These are phyloP conservation scores for Drosophila robusta DNA, from an alignment of 2,888 invertebrate genomes.

Conservation along the genomic window DNA sequence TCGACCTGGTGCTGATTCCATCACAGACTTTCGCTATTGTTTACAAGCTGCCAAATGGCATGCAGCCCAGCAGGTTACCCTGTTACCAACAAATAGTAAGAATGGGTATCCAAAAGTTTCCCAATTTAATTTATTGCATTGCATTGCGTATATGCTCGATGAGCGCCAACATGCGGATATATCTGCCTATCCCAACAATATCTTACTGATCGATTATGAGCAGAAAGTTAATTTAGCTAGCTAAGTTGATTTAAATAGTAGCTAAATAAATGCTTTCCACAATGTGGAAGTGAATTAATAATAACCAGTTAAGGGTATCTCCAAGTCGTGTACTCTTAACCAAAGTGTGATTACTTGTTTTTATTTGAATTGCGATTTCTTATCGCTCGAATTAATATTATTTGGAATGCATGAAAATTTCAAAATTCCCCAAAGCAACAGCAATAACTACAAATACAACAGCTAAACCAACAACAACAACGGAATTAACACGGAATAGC, in stretches of 20 bases:
- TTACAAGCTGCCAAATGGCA: slow-evolving; percentile 38
- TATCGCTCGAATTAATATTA: slow-evolving; percentile 36
- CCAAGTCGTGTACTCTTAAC: neutral
- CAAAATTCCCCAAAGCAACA: slow-evolving; percentile 35
- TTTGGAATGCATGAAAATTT: slow-evolving; percentile 41
- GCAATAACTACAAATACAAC: slow-evolving; percentile 13
- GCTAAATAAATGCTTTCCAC: no score
- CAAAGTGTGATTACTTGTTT: slow-evolving; percentile 1
- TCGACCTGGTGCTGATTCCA: slow-evolving; percentile 8
- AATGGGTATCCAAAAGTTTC: neutral
- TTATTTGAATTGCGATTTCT: slow-evolving; percentile 7
- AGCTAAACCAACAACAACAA: slow-evolving; percentile 10
- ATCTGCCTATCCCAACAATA: no score
- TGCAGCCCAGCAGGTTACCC: slow-evolving; percentile 23
- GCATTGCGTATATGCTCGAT: no score
- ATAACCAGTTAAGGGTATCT: neutral
- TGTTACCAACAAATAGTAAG: neutral
- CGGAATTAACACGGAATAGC: slow-evolving; percentile 21
- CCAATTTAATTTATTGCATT: neutral
- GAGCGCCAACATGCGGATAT: no score
- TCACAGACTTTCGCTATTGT: slow-evolving; percentile 53
- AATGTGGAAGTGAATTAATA: no score
- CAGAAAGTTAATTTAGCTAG: no score
- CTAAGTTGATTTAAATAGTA: no score
- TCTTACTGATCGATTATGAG: no score